Base-by-base conservation (phyloP, 2,113 vertebrate genomes). In the Rynchops niger region DNA sequence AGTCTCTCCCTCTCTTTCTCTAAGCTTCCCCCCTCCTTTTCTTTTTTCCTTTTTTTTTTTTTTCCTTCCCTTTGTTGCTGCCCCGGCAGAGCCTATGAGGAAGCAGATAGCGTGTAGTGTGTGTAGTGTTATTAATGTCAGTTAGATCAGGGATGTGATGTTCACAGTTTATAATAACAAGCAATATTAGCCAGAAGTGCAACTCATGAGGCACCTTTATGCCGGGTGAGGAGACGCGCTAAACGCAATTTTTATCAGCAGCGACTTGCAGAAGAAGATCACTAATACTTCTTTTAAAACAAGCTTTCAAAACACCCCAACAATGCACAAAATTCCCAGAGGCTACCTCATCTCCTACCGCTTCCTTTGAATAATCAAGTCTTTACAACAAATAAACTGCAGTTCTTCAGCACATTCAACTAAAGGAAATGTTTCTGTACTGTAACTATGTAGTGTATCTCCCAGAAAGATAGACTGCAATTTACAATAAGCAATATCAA, bases 401-500 rank as follows among this genome's bases (percentile, higher is more conserved):
- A 95, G 81, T 90, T 82, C 96, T 96, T 86, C 12, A 49, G 88
- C 83, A 94, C 95, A 96, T 96, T 82, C 77, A 92, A 84, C 67
- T n/a, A 82, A 97, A 97, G 97, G 91, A 97, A 97, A 95, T 53
- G 22, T 97, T 97, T 95, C 90, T 42, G 65, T 78, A 94, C 90
- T 40, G 82, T 97, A 96, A 95, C 95, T 96, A 97, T 97, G 97
- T 95, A 86, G 70, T 94, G 95, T 78, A 97, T 97, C 97, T 96
- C 92, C 86, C 89, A 89, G 74, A 95, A 94, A 98, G 96, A 98
- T 62, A 97, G 93, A 98, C 96, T 88, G 91, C 96, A 96, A 97
- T 97, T 98, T 98, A 98, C 98, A 98, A 98, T 97, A 97, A 98
- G 97, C 29, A 93, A 96, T 98, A 98, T 97, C 97, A 96, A 97